Evolutionary conservation across 2,888 invertebrate species (phyloP).

Genomic region (Clanis bilineata): DNA sequence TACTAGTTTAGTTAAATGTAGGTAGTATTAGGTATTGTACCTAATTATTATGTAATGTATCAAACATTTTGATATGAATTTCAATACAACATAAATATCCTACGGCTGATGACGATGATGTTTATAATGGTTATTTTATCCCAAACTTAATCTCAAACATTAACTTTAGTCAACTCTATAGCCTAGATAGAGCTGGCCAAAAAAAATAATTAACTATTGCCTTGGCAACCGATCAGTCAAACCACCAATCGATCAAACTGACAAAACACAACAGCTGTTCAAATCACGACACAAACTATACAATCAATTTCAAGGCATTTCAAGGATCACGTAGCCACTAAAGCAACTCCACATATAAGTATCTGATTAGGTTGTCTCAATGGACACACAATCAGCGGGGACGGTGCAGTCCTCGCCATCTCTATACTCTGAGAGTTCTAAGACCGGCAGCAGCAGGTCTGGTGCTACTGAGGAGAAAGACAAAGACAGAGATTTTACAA

Average conservation of each 20-base stretch:
- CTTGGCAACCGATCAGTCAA: not conserved
- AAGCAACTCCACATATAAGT: not conserved
- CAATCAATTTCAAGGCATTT: no score
- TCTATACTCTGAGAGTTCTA: constrained; percentile 55
- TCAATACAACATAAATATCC: no score
- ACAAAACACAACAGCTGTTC: not conserved
- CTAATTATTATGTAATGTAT: no score
- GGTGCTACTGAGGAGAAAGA: constrained; percentile 35
- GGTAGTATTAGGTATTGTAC: no score
- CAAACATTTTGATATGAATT: no score
- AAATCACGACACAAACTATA: not conserved
- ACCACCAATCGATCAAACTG: not conserved
- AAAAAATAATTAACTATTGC: not conserved
- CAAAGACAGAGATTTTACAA: constrained; percentile 55
- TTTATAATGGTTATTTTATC: no score
- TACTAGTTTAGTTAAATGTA: no score
- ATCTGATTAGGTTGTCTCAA: not conserved
- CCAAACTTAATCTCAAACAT: no score
- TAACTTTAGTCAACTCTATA: no score
- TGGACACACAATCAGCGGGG: constrained; percentile 39
- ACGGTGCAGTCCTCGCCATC: constrained; percentile 56
- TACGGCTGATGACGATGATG: no score
- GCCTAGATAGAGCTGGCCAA: not conserved
- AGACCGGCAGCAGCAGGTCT: constrained; percentile 53
- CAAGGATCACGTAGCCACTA: not conserved